Conservation (phyloP, 1,140 invertebrate species). For the Drosophila virilis region DNA sequence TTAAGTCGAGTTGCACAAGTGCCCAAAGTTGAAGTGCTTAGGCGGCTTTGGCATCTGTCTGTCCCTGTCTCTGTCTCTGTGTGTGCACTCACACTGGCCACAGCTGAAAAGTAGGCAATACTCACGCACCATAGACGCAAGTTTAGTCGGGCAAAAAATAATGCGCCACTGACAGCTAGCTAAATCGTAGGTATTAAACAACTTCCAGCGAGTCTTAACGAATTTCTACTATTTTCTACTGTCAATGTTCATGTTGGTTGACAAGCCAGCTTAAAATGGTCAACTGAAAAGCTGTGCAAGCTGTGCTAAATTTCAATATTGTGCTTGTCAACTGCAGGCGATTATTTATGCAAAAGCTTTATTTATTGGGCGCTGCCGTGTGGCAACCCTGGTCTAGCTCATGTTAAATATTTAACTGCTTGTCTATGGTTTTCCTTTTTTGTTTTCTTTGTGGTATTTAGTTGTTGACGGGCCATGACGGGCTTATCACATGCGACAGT, state of each 20-base stretch:
- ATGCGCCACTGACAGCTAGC: neutral
- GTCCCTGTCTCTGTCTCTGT: neutral
- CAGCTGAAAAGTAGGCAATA: slow-evolving; percentile 10
- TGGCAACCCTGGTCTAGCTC: neutral
- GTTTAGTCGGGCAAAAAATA: neutral
- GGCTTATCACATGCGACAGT: too few relatives aligned
- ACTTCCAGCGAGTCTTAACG: too few relatives aligned
- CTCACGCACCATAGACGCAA: neutral
- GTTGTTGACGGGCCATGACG: too few relatives aligned
- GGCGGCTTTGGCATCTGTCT: slow-evolving; percentile 20
- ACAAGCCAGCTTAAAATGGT: neutral
- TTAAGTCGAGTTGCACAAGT: slow-evolving; percentile 45
- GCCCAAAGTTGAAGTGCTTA: slow-evolving; percentile 38
- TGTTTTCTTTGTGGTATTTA: too few relatives aligned
- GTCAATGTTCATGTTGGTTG: neutral
- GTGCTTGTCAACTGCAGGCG: too few relatives aligned
- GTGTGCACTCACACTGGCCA: neutral
- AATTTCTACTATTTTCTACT: too few relatives aligned
- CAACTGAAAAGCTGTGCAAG: too few relatives aligned
- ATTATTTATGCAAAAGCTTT: too few relatives aligned
- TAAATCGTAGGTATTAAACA: neutral
- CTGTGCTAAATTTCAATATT: too few relatives aligned
- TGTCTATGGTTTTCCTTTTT: neutral
- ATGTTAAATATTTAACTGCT: neutral
- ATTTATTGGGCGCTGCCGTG: too few relatives aligned